These are phyloP conservation scores for Anisognathus igniventris DNA, from an alignment of 2,797 vertebrate species.

Conservation along the genomic window DNA sequence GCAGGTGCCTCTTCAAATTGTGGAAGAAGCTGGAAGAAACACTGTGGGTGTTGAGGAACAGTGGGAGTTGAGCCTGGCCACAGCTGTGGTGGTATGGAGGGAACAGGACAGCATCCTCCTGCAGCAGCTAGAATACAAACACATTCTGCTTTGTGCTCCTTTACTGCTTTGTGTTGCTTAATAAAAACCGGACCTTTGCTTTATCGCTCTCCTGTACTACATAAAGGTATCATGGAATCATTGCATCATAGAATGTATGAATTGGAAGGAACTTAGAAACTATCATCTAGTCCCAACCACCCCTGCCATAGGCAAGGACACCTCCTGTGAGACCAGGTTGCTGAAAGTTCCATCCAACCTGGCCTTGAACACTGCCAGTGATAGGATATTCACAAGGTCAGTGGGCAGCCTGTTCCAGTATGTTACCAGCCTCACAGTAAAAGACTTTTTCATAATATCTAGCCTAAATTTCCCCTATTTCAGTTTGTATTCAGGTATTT, in stretches of 20 bases:
- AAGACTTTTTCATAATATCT: not conserved
- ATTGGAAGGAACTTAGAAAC: not conserved
- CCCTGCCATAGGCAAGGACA: not conserved
- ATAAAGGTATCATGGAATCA: not conserved
- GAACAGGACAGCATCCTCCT: not conserved
- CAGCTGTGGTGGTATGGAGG: accelerated
- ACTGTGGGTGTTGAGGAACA: accelerated
- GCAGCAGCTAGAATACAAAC: not conserved
- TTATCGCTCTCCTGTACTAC: not conserved
- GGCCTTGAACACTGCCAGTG: not conserved
- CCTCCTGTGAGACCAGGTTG: not conserved
- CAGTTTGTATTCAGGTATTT: not conserved
- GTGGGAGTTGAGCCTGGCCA: not conserved
- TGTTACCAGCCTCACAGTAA: not conserved
- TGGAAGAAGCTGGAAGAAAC: not conserved
- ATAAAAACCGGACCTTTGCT: not conserved
- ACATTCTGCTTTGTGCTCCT: not conserved
- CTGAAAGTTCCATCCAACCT: not conserved
- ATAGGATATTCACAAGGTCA: not conserved
- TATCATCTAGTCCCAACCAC: not conserved
- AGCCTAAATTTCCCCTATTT: not conserved
- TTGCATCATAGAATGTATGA: not conserved
- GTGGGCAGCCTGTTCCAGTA: not conserved
- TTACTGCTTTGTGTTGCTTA: not conserved
- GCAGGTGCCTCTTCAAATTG: not conserved